Percentiles rank a stretch among this genome's conserved stretches.
phyloP scores from a whole-genome alignment of 1,140 invertebrate species.

The Drosophila littoralis region DNA sequence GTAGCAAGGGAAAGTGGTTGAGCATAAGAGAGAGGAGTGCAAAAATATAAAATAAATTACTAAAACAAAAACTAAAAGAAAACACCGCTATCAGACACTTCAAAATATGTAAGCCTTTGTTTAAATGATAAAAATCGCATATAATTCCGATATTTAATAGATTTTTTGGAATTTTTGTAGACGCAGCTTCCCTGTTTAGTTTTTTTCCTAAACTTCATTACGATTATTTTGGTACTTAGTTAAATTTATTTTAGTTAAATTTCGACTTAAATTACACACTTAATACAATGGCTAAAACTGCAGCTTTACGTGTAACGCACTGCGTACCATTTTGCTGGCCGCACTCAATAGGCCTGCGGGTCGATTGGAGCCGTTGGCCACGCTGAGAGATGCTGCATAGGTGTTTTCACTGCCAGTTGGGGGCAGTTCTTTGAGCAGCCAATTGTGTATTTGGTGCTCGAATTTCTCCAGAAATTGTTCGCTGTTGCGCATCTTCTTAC shows the following conservation, averaged over 20 bases:
- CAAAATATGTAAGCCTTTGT: too few species aligned
- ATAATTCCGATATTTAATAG: too few species aligned
- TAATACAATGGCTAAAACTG: conserved; percentile 39
- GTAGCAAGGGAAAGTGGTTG: too few species aligned
- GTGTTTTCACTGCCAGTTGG: conserved; percentile 3
- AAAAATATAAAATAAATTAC: too few species aligned
- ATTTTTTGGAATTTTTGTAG: too few species aligned
- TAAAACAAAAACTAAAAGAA: too few species aligned
- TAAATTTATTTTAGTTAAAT: conserved; percentile 13
- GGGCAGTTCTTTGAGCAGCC: conserved; percentile 57
- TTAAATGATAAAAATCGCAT: too few species aligned
- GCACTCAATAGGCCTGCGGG: conserved; percentile 42
- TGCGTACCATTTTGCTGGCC: conserved; percentile 59
- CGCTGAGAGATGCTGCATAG: conserved; percentile 57
- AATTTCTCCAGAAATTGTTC: conserved; percentile 72
- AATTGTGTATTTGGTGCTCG: conserved; percentile 63
- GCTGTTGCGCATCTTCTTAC: conserved; percentile 59
- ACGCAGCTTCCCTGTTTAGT: too few species aligned
- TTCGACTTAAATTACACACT: conserved; percentile 51
- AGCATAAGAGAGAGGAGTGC: too few species aligned
- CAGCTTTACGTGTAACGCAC: conserved; percentile 34
- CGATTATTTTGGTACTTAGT: not conserved
- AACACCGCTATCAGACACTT: too few species aligned
- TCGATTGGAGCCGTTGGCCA: conserved; percentile 59
- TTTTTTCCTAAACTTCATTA: not conserved